Conservation (phyloP, 92 coral and sea anemone species). For the Bergia puertoricense region DNA sequence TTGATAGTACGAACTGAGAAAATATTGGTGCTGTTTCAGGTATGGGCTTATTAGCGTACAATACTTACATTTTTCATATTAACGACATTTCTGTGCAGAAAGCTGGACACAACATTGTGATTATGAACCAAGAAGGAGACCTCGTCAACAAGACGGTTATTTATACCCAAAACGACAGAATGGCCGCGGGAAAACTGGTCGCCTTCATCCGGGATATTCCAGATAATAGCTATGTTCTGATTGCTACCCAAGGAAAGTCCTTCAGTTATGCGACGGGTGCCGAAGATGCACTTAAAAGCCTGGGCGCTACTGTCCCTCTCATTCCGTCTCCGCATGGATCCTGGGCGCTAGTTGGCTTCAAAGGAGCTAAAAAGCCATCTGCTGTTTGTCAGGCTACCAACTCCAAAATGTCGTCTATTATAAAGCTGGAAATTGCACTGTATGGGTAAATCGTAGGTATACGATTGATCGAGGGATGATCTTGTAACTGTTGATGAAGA, state of each 20-base stretch:
- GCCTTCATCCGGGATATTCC: constrained; percentile 33
- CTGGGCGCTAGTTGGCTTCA: constrained; percentile 35
- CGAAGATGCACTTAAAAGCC: constrained; percentile 22
- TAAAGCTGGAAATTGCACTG: constrained; percentile 7
- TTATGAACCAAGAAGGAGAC: constrained; percentile 25
- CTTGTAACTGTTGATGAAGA: neutral
- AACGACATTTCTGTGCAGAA: neutral
- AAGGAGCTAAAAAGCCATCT: constrained; percentile 12
- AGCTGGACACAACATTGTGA: constrained; percentile 28
- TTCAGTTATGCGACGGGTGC: constrained; percentile 16
- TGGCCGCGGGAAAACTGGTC: neutral
- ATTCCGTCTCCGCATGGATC: constrained; percentile 16
- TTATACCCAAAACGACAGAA: constrained; percentile 2
- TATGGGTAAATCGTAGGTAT: constrained; percentile 7
- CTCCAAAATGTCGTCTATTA: neutral
- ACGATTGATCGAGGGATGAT: neutral
- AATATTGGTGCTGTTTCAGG: too few relatives aligned
- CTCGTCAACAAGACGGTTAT: neutral
- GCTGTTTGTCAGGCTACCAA: neutral
- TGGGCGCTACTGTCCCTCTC: constrained; percentile 24
- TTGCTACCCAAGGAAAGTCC: constrained; percentile 15
- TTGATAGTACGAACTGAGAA: too few relatives aligned
- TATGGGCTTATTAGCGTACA: neutral
- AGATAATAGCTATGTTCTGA: neutral
- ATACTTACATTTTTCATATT: neutral